Percentiles rank a stretch among this genome's conserved stretches.
phyloP scores from a whole-genome alignment of 1,140 invertebrate species.

The Diachasmimorpha longicaudata region DNA sequence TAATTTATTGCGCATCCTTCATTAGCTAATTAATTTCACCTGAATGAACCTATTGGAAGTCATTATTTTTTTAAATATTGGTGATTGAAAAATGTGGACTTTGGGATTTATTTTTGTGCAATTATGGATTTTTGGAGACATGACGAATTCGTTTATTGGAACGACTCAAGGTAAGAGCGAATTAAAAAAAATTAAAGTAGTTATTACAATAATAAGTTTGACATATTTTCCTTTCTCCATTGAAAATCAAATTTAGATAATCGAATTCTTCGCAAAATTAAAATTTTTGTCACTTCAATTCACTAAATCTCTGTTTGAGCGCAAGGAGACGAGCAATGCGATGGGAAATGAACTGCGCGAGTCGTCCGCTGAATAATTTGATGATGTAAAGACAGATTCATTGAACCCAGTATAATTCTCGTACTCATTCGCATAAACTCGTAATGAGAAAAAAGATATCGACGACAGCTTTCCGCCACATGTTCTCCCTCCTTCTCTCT shows the following conservation, averaged over 20 bases:
- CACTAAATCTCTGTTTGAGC: too few species aligned
- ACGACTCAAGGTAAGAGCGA: background rate
- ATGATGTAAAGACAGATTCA: constrained; percentile 32
- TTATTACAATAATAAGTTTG: too few species aligned
- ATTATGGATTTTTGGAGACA: background rate
- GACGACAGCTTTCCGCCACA: constrained; percentile 47
- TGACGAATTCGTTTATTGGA: background rate
- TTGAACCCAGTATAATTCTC: constrained; percentile 36
- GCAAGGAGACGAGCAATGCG: too few species aligned
- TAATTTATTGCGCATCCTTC: background rate
- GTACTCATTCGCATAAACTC: constrained; percentile 28
- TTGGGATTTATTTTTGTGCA: background rate
- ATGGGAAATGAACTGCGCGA: too few species aligned
- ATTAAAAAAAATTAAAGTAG: background rate
- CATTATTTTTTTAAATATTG: background rate
- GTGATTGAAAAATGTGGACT: background rate
- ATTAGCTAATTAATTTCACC: background rate
- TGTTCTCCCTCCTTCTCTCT: constrained; percentile 24
- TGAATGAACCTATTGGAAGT: background rate
- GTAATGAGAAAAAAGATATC: constrained; percentile 37
- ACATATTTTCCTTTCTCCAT: too few species aligned
- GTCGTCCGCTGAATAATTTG: background rate
- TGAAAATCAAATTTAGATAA: too few species aligned
- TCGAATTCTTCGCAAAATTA: too few species aligned
- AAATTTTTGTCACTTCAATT: too few species aligned